phyloP scores from a whole-genome alignment of 2,113 vertebrate genomes.

The Chionis minor region DNA sequence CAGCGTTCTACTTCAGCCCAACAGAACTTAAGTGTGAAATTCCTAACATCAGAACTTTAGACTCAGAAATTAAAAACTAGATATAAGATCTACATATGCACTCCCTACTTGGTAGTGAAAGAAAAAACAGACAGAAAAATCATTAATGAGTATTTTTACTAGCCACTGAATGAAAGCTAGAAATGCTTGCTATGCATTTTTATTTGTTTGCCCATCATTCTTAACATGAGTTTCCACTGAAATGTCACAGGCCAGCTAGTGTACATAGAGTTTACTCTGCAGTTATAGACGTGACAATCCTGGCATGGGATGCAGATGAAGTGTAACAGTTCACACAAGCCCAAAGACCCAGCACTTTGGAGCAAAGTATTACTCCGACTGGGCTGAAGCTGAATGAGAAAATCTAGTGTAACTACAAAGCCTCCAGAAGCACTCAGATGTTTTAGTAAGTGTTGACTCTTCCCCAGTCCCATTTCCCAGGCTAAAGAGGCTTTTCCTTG shows the following conservation, averaged over 20 bases:
- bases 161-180: neutral
- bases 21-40: neutral
- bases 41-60: neutral
- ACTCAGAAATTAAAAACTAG: neutral
- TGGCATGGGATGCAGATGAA: neutral
- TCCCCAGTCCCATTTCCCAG: neutral
- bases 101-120: neutral
- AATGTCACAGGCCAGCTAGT: neutral
- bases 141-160: neutral
- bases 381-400: neutral
- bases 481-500: neutral
- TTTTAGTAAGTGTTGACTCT: neutral
- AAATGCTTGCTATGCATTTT: neutral
- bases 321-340: neutral
- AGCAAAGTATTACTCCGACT: neutral
- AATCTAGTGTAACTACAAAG: neutral
- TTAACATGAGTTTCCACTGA: neutral
- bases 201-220: neutral
- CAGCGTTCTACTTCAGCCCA: neutral
- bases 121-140: neutral
- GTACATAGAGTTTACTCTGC: neutral
- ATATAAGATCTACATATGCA: neutral
- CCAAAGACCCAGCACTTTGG: neutral
- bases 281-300: neutral
- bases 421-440: neutral